phyloP scores from a whole-genome alignment of 2,797 vertebrate species.

The Philypnodon macrostomus region DNA sequence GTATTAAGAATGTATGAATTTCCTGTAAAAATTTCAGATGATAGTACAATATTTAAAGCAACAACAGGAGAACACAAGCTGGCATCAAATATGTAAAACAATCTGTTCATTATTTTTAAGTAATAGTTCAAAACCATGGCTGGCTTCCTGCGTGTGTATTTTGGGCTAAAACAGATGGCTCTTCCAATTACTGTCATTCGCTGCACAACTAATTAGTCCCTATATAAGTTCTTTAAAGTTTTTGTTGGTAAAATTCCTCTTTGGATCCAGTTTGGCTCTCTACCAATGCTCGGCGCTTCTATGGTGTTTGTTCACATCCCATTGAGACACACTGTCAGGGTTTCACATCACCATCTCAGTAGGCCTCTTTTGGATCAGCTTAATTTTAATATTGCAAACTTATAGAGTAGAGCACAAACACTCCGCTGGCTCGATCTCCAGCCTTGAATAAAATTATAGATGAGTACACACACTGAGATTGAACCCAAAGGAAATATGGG shows the following conservation, averaged over 20 bases:
- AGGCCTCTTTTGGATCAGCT: slow-evolving; percentile 45
- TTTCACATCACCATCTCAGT: slow-evolving; percentile 52
- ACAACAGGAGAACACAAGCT: slow-evolving; percentile 7
- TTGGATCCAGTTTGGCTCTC: slow-evolving; percentile 39
- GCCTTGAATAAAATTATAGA: slow-evolving; percentile 30
- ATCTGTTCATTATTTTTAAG: slow-evolving; percentile 13
- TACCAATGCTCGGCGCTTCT: slow-evolving; percentile 22
- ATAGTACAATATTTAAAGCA: slow-evolving; percentile 1
- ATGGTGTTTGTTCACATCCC: slow-evolving; percentile 43
- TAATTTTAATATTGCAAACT: slow-evolving; percentile 47
- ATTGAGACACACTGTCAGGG: slow-evolving; percentile 44
- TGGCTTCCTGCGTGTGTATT: slow-evolving; percentile 10
- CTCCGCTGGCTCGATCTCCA: slow-evolving; percentile 24
- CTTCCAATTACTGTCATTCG: slow-evolving; percentile 34
- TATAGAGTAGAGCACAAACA: slow-evolving; percentile 29
- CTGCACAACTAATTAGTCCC: slow-evolving; percentile 47
- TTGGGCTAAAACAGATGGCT: slow-evolving; percentile 50
- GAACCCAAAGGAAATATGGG: slow-evolving; percentile 3
- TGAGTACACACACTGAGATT: slow-evolving; percentile 23
- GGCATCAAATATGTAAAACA: background rate
- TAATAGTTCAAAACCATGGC: slow-evolving; percentile 8
- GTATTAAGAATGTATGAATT: background rate
- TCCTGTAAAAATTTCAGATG: background rate
- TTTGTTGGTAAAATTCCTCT: slow-evolving; percentile 49
- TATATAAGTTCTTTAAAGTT: slow-evolving; percentile 40